Conservation (phyloP, 92 coral and sea anemone species). For the Epizoanthus ramosus region DNA sequence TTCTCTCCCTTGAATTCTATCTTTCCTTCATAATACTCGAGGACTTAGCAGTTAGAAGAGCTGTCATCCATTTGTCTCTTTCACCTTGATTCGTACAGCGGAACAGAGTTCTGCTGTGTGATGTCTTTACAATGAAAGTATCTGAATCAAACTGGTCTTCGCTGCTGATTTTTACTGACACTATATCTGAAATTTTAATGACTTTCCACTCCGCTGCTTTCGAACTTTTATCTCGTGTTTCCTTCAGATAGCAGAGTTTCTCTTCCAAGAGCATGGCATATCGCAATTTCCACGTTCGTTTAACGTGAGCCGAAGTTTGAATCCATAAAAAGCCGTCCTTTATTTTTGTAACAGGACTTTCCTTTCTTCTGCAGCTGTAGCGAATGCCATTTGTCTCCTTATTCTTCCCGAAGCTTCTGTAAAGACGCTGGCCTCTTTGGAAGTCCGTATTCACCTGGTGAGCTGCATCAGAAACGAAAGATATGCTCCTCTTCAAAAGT, state of each 20-base stretch:
- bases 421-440: constrained; percentile 36
- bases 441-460: constrained; percentile 37
- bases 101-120: constrained; percentile 22
- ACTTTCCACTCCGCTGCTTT: constrained; percentile 39
- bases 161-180: constrained; percentile 27
- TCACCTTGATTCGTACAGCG: constrained; percentile 33
- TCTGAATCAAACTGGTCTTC: constrained; percentile 20
- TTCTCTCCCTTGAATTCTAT: background rate
- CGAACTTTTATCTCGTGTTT: constrained; percentile 12
- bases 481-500: constrained; percentile 22
- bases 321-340: constrained; percentile 40
- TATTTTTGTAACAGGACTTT: constrained; percentile 17
- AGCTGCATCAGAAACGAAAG: constrained; percentile 37
- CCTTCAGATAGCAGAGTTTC: constrained; percentile 35
- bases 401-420: constrained; percentile 36
- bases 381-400: constrained; percentile 9
- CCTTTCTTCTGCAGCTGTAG: constrained; percentile 1
- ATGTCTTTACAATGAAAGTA: constrained; percentile 31
- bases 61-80: constrained; percentile 44
- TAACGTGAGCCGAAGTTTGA: constrained; percentile 32
- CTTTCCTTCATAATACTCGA: constrained; percentile 23
- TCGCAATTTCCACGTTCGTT: constrained; percentile 36
- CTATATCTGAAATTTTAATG: constrained; percentile 34
- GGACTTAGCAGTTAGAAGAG: constrained; percentile 36
- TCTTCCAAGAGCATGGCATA: constrained; percentile 43